Evolutionary conservation across 2,888 invertebrate species (phyloP).

Genomic region (Drosophila anomelani): DNA sequence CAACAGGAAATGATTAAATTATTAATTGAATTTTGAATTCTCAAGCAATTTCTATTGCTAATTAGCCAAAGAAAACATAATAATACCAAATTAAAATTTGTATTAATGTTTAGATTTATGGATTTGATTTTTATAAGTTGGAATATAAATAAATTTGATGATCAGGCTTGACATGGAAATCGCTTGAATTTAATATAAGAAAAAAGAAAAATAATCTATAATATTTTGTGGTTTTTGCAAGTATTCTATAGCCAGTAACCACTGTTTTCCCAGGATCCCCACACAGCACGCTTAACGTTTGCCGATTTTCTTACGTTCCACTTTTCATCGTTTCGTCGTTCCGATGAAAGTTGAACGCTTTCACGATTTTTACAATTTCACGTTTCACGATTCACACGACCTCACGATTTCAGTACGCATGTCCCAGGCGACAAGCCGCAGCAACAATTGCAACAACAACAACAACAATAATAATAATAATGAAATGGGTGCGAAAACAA

Average conservation of each 20-base stretch:
- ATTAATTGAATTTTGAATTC: not conserved
- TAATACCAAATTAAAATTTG: not conserved
- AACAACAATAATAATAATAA: conserved; percentile 4
- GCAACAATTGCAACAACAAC: conserved; percentile 9
- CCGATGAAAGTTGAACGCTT: conserved; percentile 33
- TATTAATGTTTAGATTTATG: too few species aligned
- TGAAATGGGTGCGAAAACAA: conserved; percentile 16
- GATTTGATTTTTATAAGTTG: not conserved
- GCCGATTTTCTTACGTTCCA: conserved; percentile 22
- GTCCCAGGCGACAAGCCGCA: conserved; percentile 29
- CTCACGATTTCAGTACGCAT: conserved; percentile 39
- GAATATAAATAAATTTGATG: not conserved
- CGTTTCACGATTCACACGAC: conserved; percentile 38
- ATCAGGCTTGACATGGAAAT: too few species aligned
- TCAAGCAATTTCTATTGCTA: not conserved
- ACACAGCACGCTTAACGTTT: conserved; percentile 4
- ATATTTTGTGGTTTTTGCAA: too few species aligned
- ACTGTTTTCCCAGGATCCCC: not conserved
- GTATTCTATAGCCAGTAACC: not conserved
- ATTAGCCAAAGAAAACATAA: not conserved
- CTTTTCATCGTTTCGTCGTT: conserved; percentile 26
- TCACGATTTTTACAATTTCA: conserved; percentile 35
- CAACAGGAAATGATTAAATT: too few species aligned
- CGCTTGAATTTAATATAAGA: not conserved
- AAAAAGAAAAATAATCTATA: not conserved